Percentiles rank a stretch among this genome's conserved stretches.
These are phyloP conservation scores for Leucoma salicis DNA, from an alignment of 2,888 invertebrate species.

Conservation along the genomic window DNA sequence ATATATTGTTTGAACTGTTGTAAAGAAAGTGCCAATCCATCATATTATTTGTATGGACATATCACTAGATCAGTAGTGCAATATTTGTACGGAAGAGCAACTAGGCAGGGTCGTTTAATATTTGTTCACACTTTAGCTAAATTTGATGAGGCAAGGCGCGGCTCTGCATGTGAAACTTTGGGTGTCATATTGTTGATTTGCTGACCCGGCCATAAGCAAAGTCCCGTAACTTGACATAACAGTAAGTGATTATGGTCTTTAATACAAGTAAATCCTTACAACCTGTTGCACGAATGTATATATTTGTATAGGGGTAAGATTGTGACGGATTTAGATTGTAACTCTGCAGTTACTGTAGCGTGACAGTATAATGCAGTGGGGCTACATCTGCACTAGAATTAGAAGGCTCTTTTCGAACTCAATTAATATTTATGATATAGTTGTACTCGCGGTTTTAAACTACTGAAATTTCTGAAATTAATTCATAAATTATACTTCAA, in stretches of 20 bases:
- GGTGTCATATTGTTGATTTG: slow-evolving; percentile 74
- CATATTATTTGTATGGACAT: slow-evolving; percentile 31
- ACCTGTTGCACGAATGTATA: no score
- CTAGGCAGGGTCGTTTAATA: slow-evolving; percentile 67
- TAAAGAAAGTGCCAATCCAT: slow-evolving; percentile 30
- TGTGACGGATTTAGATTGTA: no score
- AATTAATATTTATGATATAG: no score
- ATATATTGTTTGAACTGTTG: neutral
- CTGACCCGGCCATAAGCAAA: slow-evolving; percentile 48
- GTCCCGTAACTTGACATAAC: neutral
- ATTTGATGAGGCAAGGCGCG: slow-evolving; percentile 79
- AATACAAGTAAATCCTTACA: no score
- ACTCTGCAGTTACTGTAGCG: no score
- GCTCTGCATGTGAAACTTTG: slow-evolving; percentile 64
- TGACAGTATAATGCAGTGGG: no score
- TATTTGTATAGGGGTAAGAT: no score
- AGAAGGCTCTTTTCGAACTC: no score
- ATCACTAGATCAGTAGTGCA: slow-evolving; percentile 49
- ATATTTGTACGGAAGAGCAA: slow-evolving; percentile 69
- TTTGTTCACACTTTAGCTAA: slow-evolving; percentile 79
- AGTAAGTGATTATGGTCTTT: neutral
- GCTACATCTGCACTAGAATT: no score
- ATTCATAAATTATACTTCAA: no score
- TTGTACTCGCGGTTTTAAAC: no score
- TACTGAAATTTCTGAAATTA: no score